Conservation (phyloP, 2,888 invertebrate genomes). For the Sarcophaga rosellei region DNA sequence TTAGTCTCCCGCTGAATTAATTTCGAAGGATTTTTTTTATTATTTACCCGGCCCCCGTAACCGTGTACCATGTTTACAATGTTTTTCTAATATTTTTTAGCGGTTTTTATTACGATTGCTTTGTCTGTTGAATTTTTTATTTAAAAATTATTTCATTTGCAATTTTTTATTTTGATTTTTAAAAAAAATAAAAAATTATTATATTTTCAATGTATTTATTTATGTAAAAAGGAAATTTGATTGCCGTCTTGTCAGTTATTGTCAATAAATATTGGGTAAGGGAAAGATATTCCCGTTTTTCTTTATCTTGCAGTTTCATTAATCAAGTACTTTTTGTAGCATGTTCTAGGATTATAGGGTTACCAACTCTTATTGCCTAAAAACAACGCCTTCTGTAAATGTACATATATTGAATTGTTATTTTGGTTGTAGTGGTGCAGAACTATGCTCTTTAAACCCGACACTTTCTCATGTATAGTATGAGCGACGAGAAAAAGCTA, state of each 20-base stretch:
- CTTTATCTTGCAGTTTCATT: background rate
- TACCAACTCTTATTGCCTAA: too few species aligned
- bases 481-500: too few species aligned
- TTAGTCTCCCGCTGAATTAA: conserved; percentile 26
- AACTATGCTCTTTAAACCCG: too few species aligned
- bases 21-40: conserved; percentile 10
- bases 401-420: too few species aligned
- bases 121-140: background rate
- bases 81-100: conserved; percentile 7
- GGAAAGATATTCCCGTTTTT: background rate
- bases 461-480: too few species aligned
- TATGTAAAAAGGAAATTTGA: conserved; percentile 16
- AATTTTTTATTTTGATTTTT: conserved; percentile 10
- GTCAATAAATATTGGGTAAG: background rate
- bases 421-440: too few species aligned
- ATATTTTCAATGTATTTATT: conserved; percentile 1
- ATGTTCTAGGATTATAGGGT: too few species aligned
- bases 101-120: background rate
- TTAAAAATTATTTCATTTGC: background rate
- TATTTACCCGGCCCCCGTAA: background rate
- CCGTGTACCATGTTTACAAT: background rate
- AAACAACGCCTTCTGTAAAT: too few species aligned
- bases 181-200: background rate
- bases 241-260: conserved; percentile 1
- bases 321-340: too few species aligned